Percentiles rank a stretch among this genome's conserved stretches.
These are phyloP conservation scores for Volucella bombylans DNA, from an alignment of 2,888 invertebrate species.

Conservation along the genomic window DNA sequence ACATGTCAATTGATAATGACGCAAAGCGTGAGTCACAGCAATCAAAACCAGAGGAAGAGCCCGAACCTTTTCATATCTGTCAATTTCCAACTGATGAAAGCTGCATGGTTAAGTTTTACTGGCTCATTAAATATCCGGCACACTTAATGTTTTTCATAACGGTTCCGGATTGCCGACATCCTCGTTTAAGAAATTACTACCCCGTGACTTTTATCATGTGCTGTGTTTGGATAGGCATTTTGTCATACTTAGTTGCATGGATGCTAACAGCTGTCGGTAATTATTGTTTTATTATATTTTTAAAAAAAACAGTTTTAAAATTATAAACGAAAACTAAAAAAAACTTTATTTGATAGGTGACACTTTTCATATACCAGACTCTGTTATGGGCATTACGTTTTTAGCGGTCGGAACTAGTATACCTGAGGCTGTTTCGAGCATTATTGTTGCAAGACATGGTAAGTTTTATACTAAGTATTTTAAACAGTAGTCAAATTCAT, in stretches of 20 bases:
- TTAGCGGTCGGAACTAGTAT: conserved; percentile 93
- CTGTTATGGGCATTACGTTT: conserved; percentile 92
- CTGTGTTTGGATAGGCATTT: conserved; percentile 87
- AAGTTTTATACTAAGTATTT: neutral
- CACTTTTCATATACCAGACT: conserved; percentile 90
- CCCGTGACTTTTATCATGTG: conserved; percentile 88
- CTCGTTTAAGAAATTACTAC: conserved; percentile 83
- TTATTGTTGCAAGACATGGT: conserved; percentile 90
- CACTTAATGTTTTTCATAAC: conserved; percentile 88
- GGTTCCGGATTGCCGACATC: conserved; percentile 89
- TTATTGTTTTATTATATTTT: conserved; percentile 46
- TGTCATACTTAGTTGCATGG: conserved; percentile 94
- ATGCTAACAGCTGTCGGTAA: conserved; percentile 91
- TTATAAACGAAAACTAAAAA: conserved; percentile 3
- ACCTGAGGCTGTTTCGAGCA: conserved; percentile 93
- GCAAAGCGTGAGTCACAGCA: conserved; percentile 22
- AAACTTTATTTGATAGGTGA: conserved; percentile 84
- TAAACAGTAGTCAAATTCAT: neutral
- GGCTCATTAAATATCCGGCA: conserved; percentile 89
- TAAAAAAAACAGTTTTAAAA: neutral
- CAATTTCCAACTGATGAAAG: conserved; percentile 83
- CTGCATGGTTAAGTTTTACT: conserved; percentile 84
- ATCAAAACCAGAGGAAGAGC: conserved; percentile 25
- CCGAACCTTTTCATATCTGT: neutral
- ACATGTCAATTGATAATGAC: conserved; percentile 24